Evolutionary conservation across 2,888 invertebrate genomes (phyloP), one percentile per base, ranked within the genome.

Genomic region (Brenthis ino): DNA sequence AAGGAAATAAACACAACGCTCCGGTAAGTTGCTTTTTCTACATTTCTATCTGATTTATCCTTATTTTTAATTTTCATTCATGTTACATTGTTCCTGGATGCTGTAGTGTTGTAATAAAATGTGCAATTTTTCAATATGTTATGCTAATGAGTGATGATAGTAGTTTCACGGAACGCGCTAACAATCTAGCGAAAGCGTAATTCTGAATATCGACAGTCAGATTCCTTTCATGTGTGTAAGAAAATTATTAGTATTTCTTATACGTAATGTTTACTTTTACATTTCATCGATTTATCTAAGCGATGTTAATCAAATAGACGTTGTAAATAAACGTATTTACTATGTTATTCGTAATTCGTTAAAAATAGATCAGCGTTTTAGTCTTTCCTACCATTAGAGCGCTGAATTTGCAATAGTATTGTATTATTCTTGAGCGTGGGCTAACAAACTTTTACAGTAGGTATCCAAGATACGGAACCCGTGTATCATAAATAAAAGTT

Each of bases 1-100:
- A 80, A 82, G 80, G 82, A 84, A 86, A 87, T 89, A 91, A 89
- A 91, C 87, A 90, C 86, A 87, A 79, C 84, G 83, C 84, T 87
- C 82, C 87, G 86, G 92, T 92, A 84, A 91, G 92, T 89, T 85
- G 69, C 69, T 57, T 66, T 56, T 71, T 65, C 60, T 37, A 43
- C 14, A 64, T 65, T 67, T 28, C 48, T 66, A 54, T 68, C 71
- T 61, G 50, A 74, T 57, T 72, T 71, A 75, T 75, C 72, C 61
- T 61, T 63, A 56, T 60, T 68, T 57, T 65, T 60, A 11, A 57
- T 61, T 63, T 64, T 67, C 58, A 63, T 64, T 55, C 55, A 63
- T 37, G n/a, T 50, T 28, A 54, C 55, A 57, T 65, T 67, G 56
- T 68, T 53, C 54, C 14, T 47, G 75, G 79, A 80, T 77, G 74